Evolutionary conservation across 1,140 invertebrate species (phyloP).

Genomic region (Maconellicoccus hirsutus): DNA sequence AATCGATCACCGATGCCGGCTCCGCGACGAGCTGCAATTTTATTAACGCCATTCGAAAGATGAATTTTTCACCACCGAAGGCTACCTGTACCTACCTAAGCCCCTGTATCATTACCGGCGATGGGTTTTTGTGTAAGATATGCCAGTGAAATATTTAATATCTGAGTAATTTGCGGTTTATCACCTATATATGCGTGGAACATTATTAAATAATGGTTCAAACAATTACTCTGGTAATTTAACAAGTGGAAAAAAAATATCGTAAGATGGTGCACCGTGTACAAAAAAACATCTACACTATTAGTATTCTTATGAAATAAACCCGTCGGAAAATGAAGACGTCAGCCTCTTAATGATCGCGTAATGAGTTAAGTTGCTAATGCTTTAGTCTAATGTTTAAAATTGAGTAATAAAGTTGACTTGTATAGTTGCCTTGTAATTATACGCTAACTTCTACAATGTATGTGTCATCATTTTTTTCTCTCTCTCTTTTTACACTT

Average conservation of each 20-base stretch:
- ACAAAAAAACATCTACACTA: neutral
- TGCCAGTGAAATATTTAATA: neutral
- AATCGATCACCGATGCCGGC: no score
- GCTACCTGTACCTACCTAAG: no score
- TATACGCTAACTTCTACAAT: neutral
- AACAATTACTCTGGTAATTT: neutral
- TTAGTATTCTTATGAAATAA: conserved; percentile 10
- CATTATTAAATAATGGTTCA: neutral
- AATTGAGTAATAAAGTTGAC: conserved; percentile 9
- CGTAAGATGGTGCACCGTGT: neutral
- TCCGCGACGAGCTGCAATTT: no score
- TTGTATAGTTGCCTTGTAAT: neutral
- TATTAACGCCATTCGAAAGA: no score
- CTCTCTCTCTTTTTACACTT: neutral
- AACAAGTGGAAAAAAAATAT: neutral
- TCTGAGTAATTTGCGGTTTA: neutral
- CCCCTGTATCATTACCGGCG: no score
- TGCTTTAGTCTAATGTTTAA: conserved; percentile 9
- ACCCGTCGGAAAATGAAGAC: conserved; percentile 2
- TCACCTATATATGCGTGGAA: neutral
- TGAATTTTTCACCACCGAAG: no score
- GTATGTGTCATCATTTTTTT: neutral
- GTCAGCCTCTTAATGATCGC: conserved; percentile 1
- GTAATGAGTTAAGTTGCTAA: conserved; percentile 9
- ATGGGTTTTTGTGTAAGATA: no score